These are phyloP conservation scores for Gulo gulo DNA, from an alignment of 2,113 vertebrate species.

Conservation along the genomic window DNA sequence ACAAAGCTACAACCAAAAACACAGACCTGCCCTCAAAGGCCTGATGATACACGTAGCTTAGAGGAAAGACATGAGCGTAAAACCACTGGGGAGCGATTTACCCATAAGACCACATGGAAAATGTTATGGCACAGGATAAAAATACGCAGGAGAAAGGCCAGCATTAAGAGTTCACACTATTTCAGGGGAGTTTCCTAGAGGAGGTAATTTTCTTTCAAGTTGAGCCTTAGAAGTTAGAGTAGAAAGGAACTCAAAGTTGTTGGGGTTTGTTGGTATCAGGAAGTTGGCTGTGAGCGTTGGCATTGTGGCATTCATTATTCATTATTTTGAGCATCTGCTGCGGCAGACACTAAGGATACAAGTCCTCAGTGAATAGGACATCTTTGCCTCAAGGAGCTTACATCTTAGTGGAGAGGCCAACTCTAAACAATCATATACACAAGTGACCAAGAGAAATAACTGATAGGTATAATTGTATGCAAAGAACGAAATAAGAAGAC, in stretches of 20 bases:
- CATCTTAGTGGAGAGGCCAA: neutral
- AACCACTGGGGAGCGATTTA: neutral
- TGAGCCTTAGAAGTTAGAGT: neutral
- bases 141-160: neutral
- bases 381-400: neutral
- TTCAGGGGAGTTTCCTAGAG: neutral
- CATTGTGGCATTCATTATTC: neutral
- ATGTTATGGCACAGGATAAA: neutral
- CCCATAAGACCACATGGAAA: neutral
- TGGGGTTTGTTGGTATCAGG: neutral
- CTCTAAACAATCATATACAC: neutral
- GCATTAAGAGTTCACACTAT: neutral
- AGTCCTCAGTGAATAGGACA: neutral
- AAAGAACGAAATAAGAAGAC: neutral
- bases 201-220: neutral
- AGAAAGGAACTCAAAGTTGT: slow-evolving; percentile 27
- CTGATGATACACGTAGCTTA: neutral
- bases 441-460: neutral
- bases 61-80: neutral
- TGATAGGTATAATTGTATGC: neutral
- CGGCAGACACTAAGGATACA: neutral
- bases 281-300: neutral
- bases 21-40: neutral
- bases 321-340: neutral
- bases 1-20: neutral